Base-by-base conservation (phyloP, 2,888 invertebrate species). In the Cyclophora albipunctata region DNA sequence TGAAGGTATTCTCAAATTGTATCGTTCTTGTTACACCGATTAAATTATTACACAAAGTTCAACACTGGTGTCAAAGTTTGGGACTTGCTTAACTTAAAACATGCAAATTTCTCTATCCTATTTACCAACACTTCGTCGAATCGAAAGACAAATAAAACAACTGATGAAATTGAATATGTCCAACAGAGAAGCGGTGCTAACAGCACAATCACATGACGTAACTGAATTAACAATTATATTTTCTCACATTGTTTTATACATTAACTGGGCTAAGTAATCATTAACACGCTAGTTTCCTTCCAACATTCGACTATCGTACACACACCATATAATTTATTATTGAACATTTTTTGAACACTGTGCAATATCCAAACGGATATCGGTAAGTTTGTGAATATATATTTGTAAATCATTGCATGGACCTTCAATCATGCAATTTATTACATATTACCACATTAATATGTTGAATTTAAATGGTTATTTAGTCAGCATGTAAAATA, bases 161-260 rank as follows among this genome's bases (percentile, higher is more conserved):
- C 20, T 20, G 1, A 20, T 20, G 20, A 20, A 20, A 20, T 20
- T 20, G 20, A 20, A 20, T 20, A 20, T 20, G 20, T 20, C 20
- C 20, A 20, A 20, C 20, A 20, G 20, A 20, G 20, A 20, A 20
- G 20, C 20, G 20, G 20, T 20, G 2, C 20, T 20, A 54, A 55
- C 55, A 57, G 53, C 53, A 67, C 61, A 66, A 66, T 64, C 62
- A 60, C 63, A 57, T 66, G 62, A 68, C 64, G 59, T 67, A 71
- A 60, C 73, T 74, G 68, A 71, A 72, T 78, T 75, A 73, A 70
- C 66, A 71, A 67, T 68, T 71, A 66, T 69, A 67, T 70, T 71
- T 71, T 71, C 71, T 70, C 62, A 52, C 66, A 69, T 68, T 72
- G 67, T 71, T 69, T 64, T 60, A 55, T 4, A 44, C 44, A 34